Base-by-base conservation (phyloP, 1,140 invertebrate species). In the Polypedilum vanderplanki region DNA sequence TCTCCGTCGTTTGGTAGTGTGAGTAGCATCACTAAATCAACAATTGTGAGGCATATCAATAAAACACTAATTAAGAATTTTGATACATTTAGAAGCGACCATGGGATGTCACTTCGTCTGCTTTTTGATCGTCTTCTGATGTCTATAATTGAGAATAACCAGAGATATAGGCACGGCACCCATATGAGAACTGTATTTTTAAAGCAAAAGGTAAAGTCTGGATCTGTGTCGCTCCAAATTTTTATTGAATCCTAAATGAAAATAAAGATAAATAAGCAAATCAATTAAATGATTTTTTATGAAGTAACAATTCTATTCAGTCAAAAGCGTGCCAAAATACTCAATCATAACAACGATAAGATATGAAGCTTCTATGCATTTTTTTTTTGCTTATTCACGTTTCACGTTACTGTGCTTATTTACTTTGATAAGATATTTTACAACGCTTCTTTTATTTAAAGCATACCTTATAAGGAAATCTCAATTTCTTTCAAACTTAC, bases 161-260 rank as follows among this genome's bases (percentile, higher is more conserved):
- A 96, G 3, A 97, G 83, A 83, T 94, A 95, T 20, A 87, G 80
- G 83, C 93, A 96, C 7, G 97, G 96, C 67, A 88, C 82, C 94
- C 95, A 97, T 73, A 94, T 84, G 41, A 98, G 81, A 0, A 93
- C 88, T 3, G 95, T 96, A 83, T 91, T 90, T 81, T 96, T 90
- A 83, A 97, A 95, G 83, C 95, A 97, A 82, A 86, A 84, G 75
- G 93, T 93, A 74, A 97, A 87, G 80, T 95, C 90, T 64, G 95
- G 95, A 82, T 89, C 85, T 17, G n/a, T 67, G 15, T 67, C 64
- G 9, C 15, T 17, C 64, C 64, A 67, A 3, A n/a, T 18, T 20
- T 17, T 2, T 0, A 7, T n/a, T 2, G 64, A 3, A n/a, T 67
- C 18, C 64, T 67, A 67, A 15, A 67, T 7, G n/a, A 17, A 20